Evolutionary conservation across 2,113 vertebrate genomes (phyloP), one percentile per base, ranked within the genome.

Genomic region (Lasiurus borealis): DNA sequence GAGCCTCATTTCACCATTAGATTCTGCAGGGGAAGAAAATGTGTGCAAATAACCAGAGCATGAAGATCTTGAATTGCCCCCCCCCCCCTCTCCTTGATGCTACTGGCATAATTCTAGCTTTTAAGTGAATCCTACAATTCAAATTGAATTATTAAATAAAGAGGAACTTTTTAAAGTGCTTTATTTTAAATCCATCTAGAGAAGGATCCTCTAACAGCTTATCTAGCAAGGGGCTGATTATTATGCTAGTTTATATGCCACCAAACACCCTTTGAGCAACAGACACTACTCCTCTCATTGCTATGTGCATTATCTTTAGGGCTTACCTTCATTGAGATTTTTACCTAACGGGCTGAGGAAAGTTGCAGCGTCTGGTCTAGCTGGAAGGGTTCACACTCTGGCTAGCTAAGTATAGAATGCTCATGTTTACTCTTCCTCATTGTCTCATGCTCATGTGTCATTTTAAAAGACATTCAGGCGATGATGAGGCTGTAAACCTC

Each of bases 391-490:
- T 91, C 46, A 15, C 48, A 72, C 34, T 77, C 54, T 90, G 87
- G 68, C 15, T 48, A 84, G 71, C 71, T 91, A 89, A 94, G 46
- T 73, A 62, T 13, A 89, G 46, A 76, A 90, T 87, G 48, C 31
- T 96, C 52, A 15, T 90, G 92, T 94, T 93, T 92, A 91, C 93
- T 95, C 81, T 93, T 96, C 81, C 59, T 96, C 72, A 23, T 94
- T 96, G 78, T 93, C 80, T 93, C 50, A 64, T 71, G 59, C 85
- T 94, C 77, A 57, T 88, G 34, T 94, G 90, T 92, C 50, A 76
- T 96, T 93, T 97, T 92, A 97, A 90, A 93, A 95, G 90, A 94
- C 71, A 93, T 73, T 95, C 92, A 96, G 1, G 14, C 34, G 69
- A 92, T 0, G 18, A 73, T 57, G 72, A 95, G 68, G n/a, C 59